Evolutionary conservation across 2,797 vertebrate species (phyloP), one percentile per base, ranked within the genome.

Genomic region (Hoplostethus atlanticus): DNA sequence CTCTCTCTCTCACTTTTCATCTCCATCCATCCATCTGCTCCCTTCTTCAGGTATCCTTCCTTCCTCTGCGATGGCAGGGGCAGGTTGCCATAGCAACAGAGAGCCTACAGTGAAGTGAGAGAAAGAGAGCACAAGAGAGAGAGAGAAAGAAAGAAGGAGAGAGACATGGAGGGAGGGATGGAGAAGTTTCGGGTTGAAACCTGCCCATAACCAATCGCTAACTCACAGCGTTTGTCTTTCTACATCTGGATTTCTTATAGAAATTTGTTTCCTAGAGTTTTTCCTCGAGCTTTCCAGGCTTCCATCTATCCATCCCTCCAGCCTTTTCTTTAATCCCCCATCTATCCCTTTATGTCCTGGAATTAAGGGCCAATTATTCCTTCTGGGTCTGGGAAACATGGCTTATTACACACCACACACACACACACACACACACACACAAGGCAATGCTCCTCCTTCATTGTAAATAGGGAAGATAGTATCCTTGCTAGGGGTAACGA

Each of bases 81-180:
- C 11, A 60, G 36, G 94, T 95, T 85, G 68, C 92, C 86, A 93
- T 95, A 86, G 94, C 91, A 95, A 95, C 93, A 91, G 84, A 79
- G 88, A 86, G 81, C 83, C 80, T 70, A 81, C 71, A 80, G 82
- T 68, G 77, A 89, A 84, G 67, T 57, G 63, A 84, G 69, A 70
- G 71, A 69, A 42, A 68, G 52, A 44, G 10, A 21, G 73, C 42
- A 16, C 31, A 47, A 21, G 15, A 52, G 61, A 28, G 15, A 52
- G 61, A 28, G 34, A 40, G 62, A 59, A 56, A 46, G 42, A 70
- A 52, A 71, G 62, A 75, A 57, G 31, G 46, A 56, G 28, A 21
- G 57, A 17, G 46, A 7, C 38, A 21, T 21, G 21, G 31, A 55
- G 25, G 5, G 36, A 55, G 42, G 47, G 7, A 57, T 46, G 34